Evolutionary conservation across 2,888 invertebrate genomes (phyloP).

Genomic region (Acrobeloides nanus): DNA sequence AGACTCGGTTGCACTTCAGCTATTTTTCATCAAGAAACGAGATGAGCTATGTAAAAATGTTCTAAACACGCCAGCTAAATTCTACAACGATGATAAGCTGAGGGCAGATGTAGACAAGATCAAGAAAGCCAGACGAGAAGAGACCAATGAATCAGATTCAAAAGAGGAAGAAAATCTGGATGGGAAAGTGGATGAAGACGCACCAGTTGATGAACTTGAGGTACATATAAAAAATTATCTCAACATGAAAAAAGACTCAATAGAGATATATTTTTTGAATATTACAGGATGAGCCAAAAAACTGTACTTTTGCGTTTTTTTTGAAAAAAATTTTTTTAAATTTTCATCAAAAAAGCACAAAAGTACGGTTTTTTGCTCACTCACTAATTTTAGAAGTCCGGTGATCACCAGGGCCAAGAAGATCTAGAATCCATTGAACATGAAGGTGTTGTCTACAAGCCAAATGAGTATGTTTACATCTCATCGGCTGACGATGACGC

Average conservation of each 20-base stretch:
- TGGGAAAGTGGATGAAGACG: constrained; percentile 48
- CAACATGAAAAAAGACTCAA: too few relatives aligned
- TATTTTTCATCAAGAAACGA: constrained; percentile 70
- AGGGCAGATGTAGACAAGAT: constrained; percentile 58
- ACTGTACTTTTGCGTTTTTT: too few relatives aligned
- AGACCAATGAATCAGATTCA: constrained; percentile 6
- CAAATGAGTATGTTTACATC: constrained; percentile 87
- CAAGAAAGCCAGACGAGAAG: constrained; percentile 17
- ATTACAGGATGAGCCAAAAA: too few relatives aligned
- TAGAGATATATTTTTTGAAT: too few relatives aligned
- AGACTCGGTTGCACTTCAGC: constrained; percentile 85
- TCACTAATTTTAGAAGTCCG: too few relatives aligned
- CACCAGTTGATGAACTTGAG: constrained; percentile 3
- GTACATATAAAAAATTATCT: too few relatives aligned
- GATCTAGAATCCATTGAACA: constrained; percentile 13
- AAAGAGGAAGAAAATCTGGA: constrained; percentile 2
- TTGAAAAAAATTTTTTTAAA: too few relatives aligned
- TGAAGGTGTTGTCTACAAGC: constrained; percentile 64
- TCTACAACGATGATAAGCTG: constrained; percentile 71
- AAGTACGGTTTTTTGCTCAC: too few relatives aligned
- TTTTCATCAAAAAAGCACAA: too few relatives aligned
- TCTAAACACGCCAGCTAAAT: constrained; percentile 77
- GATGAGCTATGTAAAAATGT: constrained; percentile 71
- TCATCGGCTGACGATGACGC: constrained; percentile 57
- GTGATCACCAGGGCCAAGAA: constrained; percentile 13